A percentile compares a stretch with the other conserved stretches of the same genome.
Evolutionary conservation across 2,888 invertebrate genomes (phyloP).

Genomic region (Dysmachus trigonus): DNA sequence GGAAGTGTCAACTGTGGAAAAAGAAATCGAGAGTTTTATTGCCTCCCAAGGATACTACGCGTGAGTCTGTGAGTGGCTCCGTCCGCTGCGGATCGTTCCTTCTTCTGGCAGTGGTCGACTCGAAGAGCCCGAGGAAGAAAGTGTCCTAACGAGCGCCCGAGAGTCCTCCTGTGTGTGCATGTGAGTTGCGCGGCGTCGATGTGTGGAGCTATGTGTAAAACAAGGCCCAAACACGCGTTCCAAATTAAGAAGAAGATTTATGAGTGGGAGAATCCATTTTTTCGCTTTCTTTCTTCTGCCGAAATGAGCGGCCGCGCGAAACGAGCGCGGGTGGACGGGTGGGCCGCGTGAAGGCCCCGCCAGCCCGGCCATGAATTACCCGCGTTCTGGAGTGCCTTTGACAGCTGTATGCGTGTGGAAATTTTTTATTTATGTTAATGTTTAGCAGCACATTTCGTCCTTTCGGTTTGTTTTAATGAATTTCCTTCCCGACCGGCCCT

Average conservation of each 20-base stretch:
- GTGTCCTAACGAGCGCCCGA: neutral
- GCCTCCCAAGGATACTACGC: slow-evolving; percentile 18
- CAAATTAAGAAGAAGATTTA: slow-evolving; percentile 44
- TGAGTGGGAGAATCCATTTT: slow-evolving; percentile 34
- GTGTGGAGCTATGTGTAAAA: slow-evolving; percentile 35
- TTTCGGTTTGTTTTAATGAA: slow-evolving; percentile 38
- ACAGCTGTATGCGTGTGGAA: slow-evolving; percentile 40
- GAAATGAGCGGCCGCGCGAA: neutral
- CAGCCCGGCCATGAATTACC: slow-evolving; percentile 8
- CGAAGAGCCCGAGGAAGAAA: neutral
- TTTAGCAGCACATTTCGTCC: slow-evolving; percentile 37
- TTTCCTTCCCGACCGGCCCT: neutral
- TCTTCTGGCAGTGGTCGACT: neutral
- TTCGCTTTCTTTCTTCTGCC: slow-evolving; percentile 4
- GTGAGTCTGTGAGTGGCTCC: slow-evolving; percentile 6
- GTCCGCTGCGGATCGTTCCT: neutral
- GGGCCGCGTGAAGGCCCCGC: neutral
- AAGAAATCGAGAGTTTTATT: slow-evolving; percentile 26
- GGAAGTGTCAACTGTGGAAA: slow-evolving; percentile 41
- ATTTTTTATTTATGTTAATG: slow-evolving; percentile 43
- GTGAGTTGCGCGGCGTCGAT: neutral
- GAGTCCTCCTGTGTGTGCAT: neutral
- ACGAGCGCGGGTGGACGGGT: neutral
- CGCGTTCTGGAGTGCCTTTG: slow-evolving; percentile 27
- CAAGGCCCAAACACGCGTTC: slow-evolving; percentile 38